These are phyloP conservation scores for Antedon mediterranea DNA, from an alignment of 53 echinoderm and acorn worm species.

Conservation along the genomic window DNA sequence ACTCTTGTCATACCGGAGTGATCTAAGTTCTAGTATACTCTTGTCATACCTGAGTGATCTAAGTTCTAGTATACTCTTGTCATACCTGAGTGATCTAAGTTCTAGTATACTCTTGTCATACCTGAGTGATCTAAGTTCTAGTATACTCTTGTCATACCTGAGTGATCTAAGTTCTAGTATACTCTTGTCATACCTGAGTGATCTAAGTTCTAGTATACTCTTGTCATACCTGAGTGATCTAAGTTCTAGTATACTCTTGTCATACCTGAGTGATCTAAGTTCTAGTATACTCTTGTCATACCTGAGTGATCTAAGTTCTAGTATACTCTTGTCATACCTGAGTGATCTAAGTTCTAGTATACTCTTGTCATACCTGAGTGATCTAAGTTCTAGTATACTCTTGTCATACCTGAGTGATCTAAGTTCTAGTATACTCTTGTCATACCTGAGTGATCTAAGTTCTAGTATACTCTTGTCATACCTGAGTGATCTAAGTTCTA, in stretches of 20 bases:
- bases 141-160: slow-evolving; percentile 58
- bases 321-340: slow-evolving; percentile 58
- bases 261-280: slow-evolving; percentile 79
- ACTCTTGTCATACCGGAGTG: slow-evolving; percentile 67
- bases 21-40: slow-evolving; percentile 81
- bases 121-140: slow-evolving; percentile 84
- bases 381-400: slow-evolving; percentile 81
- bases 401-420: slow-evolving; percentile 69
- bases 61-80: slow-evolving; percentile 57
- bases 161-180: slow-evolving; percentile 83
- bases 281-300: slow-evolving; percentile 60
- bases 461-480: slow-evolving; percentile 60
- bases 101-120: slow-evolving; percentile 60
- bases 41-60: slow-evolving; percentile 69
- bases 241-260: slow-evolving; percentile 57
- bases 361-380: slow-evolving; percentile 67
- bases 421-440: slow-evolving; percentile 57
- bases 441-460: slow-evolving; percentile 79
- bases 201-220: slow-evolving; percentile 81
- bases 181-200: slow-evolving; percentile 67
- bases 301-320: slow-evolving; percentile 84
- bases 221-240: slow-evolving; percentile 69
- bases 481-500: slow-evolving; percentile 84
- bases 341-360: slow-evolving; percentile 83
- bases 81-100: slow-evolving; percentile 79